Evolutionary conservation across 2,888 invertebrate species (phyloP).

Genomic region (Apodemia hepburni): DNA sequence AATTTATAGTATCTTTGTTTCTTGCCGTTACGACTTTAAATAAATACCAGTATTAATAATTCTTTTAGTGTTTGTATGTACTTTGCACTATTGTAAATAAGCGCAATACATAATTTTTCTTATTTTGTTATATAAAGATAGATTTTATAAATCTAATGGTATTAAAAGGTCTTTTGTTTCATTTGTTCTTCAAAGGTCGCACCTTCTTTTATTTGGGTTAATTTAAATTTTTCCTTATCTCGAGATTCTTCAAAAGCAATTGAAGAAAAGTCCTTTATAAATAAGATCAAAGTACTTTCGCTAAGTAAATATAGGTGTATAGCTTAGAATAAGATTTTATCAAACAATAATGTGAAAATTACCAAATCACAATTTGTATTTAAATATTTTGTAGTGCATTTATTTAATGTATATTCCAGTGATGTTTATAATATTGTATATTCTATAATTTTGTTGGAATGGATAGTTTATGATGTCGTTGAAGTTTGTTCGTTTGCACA

Average conservation of each 20-base stretch:
- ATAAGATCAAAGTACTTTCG: slow-evolving; percentile 25
- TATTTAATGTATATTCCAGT: slow-evolving; percentile 39
- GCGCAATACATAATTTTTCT: neutral
- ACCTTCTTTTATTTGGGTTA: neutral
- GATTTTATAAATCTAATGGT: neutral
- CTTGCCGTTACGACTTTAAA: slow-evolving; percentile 45
- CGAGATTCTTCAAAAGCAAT: neutral
- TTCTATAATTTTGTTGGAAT: slow-evolving; percentile 71
- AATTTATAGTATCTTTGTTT: slow-evolving; percentile 37
- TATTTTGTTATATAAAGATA: neutral
- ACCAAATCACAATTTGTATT: slow-evolving; percentile 59
- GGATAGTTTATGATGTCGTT: slow-evolving; percentile 74
- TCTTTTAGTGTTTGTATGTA: neutral
- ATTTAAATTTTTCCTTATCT: slow-evolving; percentile 2
- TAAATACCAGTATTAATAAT: slow-evolving; percentile 58
- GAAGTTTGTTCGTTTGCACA: slow-evolving; percentile 68
- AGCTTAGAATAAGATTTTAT: slow-evolving; percentile 30
- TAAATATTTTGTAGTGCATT: slow-evolving; percentile 36
- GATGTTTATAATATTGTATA: slow-evolving; percentile 47
- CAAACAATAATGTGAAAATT: slow-evolving; percentile 42
- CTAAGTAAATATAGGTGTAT: slow-evolving; percentile 30
- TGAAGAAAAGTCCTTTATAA: slow-evolving; percentile 14
- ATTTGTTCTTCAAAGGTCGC: slow-evolving; percentile 4
- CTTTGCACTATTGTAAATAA: slow-evolving; percentile 10
- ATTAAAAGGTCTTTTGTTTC: slow-evolving; percentile 4